Percentiles rank a stretch among this genome's conserved stretches.
These are phyloP conservation scores for Celastrina argiolus DNA, from an alignment of 2,888 invertebrate genomes.

Conservation along the genomic window DNA sequence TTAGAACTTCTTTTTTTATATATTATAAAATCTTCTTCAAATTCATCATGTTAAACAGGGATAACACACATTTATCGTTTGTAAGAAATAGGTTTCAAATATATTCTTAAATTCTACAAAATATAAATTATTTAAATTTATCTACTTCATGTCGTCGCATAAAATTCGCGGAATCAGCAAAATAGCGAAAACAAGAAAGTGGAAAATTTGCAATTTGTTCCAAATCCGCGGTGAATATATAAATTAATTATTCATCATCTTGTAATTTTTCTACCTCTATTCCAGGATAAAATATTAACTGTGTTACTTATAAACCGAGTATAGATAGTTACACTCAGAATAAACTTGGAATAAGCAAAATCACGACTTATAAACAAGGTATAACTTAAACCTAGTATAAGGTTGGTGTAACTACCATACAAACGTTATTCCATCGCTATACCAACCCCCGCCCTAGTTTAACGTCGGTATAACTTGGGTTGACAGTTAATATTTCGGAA, in stretches of 20 bases:
- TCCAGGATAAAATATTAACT: background rate
- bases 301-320: too few species aligned
- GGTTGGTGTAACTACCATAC: too few species aligned
- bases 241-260: slow-evolving; percentile 9
- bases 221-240: slow-evolving; percentile 4
- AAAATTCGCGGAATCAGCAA: background rate
- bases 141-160: slow-evolving; percentile 7
- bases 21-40: background rate
- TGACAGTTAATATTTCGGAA: too few species aligned
- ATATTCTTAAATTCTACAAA: background rate
- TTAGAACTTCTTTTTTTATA: background rate
- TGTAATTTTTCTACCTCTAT: slow-evolving; percentile 9
- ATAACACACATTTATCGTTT: background rate
- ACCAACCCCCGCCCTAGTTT: too few species aligned
- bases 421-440: too few species aligned
- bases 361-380: too few species aligned
- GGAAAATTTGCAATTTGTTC: slow-evolving; percentile 9
- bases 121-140: background rate
- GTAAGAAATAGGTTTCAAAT: background rate
- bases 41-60: background rate
- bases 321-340: too few species aligned
- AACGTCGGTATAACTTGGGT: too few species aligned
- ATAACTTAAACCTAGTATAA: too few species aligned
- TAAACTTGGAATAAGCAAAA: too few species aligned
- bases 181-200: slow-evolving; percentile 5